Evolutionary conservation across 2,797 vertebrate species (phyloP).

Genomic region (Microhierax caerulescens): DNA sequence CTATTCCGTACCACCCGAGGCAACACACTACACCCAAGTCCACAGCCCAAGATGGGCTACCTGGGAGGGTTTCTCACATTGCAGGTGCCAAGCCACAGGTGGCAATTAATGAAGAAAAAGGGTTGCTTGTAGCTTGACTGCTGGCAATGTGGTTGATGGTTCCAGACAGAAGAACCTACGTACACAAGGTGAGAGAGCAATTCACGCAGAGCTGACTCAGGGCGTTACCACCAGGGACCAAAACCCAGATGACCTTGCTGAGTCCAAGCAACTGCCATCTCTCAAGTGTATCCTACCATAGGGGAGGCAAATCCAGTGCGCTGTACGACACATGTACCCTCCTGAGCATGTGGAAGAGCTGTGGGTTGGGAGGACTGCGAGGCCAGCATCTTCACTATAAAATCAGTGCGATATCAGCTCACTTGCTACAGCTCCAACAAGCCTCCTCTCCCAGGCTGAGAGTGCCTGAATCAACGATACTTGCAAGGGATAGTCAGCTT

Average conservation of each 20-base stretch:
- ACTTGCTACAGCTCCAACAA: not conserved
- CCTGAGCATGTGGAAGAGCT: not conserved
- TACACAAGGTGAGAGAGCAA: not conserved
- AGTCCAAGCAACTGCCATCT: not conserved
- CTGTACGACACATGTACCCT: not conserved
- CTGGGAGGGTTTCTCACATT: slow-evolving; percentile 42
- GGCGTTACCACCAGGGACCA: not conserved
- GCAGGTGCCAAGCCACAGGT: slow-evolving; percentile 43
- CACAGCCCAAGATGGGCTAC: slow-evolving; percentile 48
- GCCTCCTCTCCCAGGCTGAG: not conserved
- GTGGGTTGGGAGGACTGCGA: not conserved
- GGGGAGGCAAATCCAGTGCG: not conserved
- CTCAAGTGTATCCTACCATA: fast-evolving
- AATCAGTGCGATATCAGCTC: not conserved
- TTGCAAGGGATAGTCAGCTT: not conserved
- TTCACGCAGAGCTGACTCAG: not conserved
- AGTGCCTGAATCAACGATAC: fast-evolving
- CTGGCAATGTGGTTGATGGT: slow-evolving; percentile 2
- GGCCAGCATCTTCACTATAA: not conserved
- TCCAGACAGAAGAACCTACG: not conserved
- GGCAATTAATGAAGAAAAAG: slow-evolving; percentile 37
- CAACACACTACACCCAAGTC: slow-evolving; percentile 44
- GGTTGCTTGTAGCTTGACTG: not conserved
- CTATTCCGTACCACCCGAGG: not conserved
- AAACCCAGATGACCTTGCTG: not conserved